Conservation (phyloP, 1,140 invertebrate genomes). For the Xylocopa sonorina region DNA sequence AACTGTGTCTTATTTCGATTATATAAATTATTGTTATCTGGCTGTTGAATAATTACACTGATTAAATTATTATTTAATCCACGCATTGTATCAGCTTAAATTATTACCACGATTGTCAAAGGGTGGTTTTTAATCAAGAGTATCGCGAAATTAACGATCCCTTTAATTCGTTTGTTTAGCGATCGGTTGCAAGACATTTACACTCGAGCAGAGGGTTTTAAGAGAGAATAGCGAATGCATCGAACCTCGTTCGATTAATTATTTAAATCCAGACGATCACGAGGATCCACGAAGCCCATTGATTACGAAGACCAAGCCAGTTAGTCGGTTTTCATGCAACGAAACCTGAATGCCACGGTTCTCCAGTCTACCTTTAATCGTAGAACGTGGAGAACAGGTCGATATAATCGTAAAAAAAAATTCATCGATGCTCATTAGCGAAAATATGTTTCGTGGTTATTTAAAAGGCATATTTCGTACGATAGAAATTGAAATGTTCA, state of each 20-base stretch:
- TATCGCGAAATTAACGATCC: no score
- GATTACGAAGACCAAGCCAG: conserved; percentile 14
- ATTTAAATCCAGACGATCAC: conserved; percentile 42
- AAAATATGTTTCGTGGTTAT: neutral
- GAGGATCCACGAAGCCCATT: conserved; percentile 24
- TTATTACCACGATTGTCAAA: no score
- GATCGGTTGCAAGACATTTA: conserved; percentile 60
- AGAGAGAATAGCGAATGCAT: conserved; percentile 45
- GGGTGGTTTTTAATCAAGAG: no score
- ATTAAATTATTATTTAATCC: no score
- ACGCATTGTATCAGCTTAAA: no score
- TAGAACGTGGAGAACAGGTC: neutral
- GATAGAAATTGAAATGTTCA: neutral
- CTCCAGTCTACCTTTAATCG: conserved; percentile 28
- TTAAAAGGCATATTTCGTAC: neutral
- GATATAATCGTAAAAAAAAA: neutral
- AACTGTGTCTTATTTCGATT: no score
- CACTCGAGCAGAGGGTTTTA: no score
- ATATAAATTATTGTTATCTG: no score
- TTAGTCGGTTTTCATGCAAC: conserved; percentile 32
- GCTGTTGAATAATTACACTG: no score
- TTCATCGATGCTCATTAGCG: neutral
- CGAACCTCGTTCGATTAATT: conserved; percentile 37
- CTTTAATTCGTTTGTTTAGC: no score
- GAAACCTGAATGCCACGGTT: conserved; percentile 38